Base-by-base conservation (phyloP, 2,113 vertebrate genomes). In the Alexandromys fortis region DNA sequence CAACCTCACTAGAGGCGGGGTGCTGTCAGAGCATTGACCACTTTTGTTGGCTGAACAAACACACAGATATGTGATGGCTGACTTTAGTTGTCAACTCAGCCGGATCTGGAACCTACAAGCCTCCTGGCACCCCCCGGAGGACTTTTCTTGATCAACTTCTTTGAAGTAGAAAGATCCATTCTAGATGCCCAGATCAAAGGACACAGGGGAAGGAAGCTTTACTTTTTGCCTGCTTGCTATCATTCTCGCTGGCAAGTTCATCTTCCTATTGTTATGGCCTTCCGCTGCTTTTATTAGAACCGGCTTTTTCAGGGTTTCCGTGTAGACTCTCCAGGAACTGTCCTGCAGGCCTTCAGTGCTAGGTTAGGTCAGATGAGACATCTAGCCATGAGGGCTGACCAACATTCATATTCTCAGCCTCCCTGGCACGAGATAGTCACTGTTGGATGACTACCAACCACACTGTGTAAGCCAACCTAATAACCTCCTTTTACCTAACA, bases 221-320 rank as follows among this genome's bases (percentile, higher is more conserved):
- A 38, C 24, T 10, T 85, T 63, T 28, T 65, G 81, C 38, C 38
- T 65, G n/a, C 58, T 42, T 85, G 7, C 38, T 17, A 1, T 42
- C 81, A 3, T 61, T 85, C 58, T 61, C 0, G 1, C 16, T 65
- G 16, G 58, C 24, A 65, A 65, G 58, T 19, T 85, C 4, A 30
- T 65, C 81, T 9, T 63, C 58, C 38, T 63, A 38, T 65, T 65
- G 24, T 58, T 85, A 42, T 61, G 55, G 24, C n/a, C 10, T 85
- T 28, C n/a, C 1, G 0, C 28, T 42, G n/a, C 58, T 63, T 13
- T 16, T 42, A 42, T 63, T 45, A 65, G 58, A 85, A 19, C 24
- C n/a, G 42, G 58, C 55, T 28, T 42, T 55, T 10, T 26, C 7
- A 0, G 7, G 38, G 58, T 42, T 42, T 2, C 0, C 0, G 42